Evolutionary conservation across 2,888 invertebrate genomes (phyloP).

Genomic region (Sympetrum striolatum): DNA sequence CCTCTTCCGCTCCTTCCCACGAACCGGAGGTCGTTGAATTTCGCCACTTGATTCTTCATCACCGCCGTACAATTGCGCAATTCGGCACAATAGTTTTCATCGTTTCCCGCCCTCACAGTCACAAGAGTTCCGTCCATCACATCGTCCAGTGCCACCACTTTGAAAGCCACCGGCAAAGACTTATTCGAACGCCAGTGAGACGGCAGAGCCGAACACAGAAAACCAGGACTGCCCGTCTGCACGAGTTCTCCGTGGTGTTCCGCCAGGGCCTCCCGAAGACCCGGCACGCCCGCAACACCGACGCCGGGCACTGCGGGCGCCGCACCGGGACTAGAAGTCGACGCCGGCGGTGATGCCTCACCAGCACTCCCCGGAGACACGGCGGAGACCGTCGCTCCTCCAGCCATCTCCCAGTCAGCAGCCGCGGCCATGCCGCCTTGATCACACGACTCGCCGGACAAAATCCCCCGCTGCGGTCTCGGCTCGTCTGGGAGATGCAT

Average conservation of each 20-base stretch:
- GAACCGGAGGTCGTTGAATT: constrained; percentile 97
- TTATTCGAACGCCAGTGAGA: constrained; percentile 98
- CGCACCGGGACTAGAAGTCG: constrained; percentile 27
- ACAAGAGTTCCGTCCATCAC: constrained; percentile 94
- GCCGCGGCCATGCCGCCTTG: constrained; percentile 8
- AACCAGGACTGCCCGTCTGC: constrained; percentile 93
- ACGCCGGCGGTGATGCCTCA: constrained; percentile 40
- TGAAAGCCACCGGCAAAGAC: constrained; percentile 94
- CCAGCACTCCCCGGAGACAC: constrained; percentile 49
- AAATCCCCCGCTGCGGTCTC: constrained; percentile 31
- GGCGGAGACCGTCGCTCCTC: constrained; percentile 59
- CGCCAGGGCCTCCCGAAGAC: constrained; percentile 79
- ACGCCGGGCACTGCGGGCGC: constrained; percentile 31
- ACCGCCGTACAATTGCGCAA: constrained; percentile 90
- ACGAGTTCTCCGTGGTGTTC: constrained; percentile 93
- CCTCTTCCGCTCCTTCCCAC: constrained; percentile 97
- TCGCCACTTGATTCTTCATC: constrained; percentile 98
- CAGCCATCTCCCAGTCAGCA: constrained; percentile 48
- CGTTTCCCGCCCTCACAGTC: constrained; percentile 94
- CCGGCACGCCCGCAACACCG: constrained; percentile 52
- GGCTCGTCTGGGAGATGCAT: constrained; percentile 44
- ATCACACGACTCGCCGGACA: constrained; percentile 11
- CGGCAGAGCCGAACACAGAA: constrained; percentile 92
- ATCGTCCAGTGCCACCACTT: constrained; percentile 92
- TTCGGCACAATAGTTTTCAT: constrained; percentile 97